Percentiles rank a stretch among this genome's conserved stretches.
Conservation (phyloP, 2,888 invertebrate species). For the Geophilus truncorum region DNA sequence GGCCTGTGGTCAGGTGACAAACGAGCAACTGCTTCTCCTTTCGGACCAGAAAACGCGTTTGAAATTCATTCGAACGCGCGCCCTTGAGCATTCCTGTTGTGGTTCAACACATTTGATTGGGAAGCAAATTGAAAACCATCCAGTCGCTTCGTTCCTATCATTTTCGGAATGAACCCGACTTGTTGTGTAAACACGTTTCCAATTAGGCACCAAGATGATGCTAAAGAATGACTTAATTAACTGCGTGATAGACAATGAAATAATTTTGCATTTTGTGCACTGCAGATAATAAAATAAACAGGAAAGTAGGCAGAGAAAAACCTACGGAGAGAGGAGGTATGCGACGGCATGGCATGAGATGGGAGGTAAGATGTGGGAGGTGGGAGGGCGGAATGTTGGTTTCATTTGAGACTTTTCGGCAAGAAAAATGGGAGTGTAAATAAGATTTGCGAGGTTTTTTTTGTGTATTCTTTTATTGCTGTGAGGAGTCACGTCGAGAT, state of each 20-base stretch:
- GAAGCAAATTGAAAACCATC: conserved; percentile 27
- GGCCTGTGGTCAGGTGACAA: conserved; percentile 21
- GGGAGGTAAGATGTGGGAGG: too few species aligned
- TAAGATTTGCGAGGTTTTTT: not conserved
- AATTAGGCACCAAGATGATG: not conserved
- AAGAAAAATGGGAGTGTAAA: not conserved
- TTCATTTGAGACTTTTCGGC: not conserved
- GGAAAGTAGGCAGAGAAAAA: too few species aligned
- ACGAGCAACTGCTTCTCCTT: not conserved
- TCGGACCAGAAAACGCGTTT: not conserved
- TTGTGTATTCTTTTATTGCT: not conserved
- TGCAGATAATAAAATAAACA: too few species aligned
- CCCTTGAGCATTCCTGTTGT: conserved; percentile 17
- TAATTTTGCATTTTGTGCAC: not conserved
- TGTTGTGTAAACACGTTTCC: not conserved
- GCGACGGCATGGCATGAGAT: too few species aligned
- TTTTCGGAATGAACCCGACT: not conserved
- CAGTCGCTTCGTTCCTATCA: not conserved
- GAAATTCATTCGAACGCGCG: conserved; percentile 21
- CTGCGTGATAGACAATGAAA: not conserved
- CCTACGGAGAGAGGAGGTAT: too few species aligned
- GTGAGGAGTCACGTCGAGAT: not conserved
- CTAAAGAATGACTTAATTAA: not conserved
- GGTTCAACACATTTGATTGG: conserved; percentile 27
- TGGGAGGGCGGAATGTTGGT: too few species aligned